Base-by-base conservation (phyloP, 2,888 invertebrate genomes). In the Ypsolopha sequella region DNA sequence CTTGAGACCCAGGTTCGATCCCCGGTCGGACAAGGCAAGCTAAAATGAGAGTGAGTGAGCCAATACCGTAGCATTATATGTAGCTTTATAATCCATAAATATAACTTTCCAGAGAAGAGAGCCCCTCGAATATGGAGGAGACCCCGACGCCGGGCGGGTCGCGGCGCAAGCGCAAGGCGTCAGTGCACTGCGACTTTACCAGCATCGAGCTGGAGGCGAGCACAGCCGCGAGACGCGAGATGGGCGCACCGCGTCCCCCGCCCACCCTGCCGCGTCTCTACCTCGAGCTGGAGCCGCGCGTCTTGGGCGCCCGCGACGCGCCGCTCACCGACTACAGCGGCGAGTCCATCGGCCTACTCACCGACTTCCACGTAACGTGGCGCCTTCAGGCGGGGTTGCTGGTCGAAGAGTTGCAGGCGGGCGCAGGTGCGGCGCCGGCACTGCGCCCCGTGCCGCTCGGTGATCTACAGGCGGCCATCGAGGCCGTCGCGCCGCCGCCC, bases 211-310 rank as follows among this genome's bases (percentile, higher is more conserved):
- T 76, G 58, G 53, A 53, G 54, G 47, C 61, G 41, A 14, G 57
- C 53, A 50, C 57, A n/a, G 48, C 38, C 50, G 57, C 63, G 55
- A 49, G 63, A 56, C 64, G 74, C 60, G 60, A 57, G 51, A 53
- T 55, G 13, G 56, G 39, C 36, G 39, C 56, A 13, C 45, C 64
- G 52, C 68, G 73, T 4, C 73, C 82, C 56, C 80, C 84, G 64
- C 81, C 86, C 62, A 73, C 75, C 54, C 71, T 86, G 66, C 79
- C 85, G 56, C 75, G 80, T 58, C 57, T 64, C 51, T 80, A 76
- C 70, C 56, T 74, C 36, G 80, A 84, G 69, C 76, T 86, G 64
- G 80, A 78, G 71, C 84, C 85, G 58, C 73, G 84, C 54, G 62
- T 60, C 51, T 57, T 68, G 36, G 51, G 66, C n/a, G 58, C 60